Percentiles rank a stretch among this genome's conserved stretches.
Evolutionary conservation across 2,888 invertebrate species (phyloP).

Genomic region (Phyllotreta striolata): DNA sequence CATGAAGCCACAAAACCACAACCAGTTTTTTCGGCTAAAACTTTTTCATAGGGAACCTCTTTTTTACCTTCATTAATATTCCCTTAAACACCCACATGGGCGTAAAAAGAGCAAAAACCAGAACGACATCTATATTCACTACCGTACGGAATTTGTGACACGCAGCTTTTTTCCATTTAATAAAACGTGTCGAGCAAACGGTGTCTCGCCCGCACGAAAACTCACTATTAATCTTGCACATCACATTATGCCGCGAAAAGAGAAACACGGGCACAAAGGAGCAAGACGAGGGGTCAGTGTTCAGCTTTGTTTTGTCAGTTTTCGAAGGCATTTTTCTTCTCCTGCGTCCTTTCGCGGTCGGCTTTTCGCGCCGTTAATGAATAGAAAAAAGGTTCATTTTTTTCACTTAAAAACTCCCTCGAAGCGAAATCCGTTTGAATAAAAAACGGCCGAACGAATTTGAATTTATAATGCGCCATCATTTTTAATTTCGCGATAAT

Average conservation of each 20-base stretch:
- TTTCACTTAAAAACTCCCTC: constrained; percentile 28
- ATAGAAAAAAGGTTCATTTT: constrained; percentile 22
- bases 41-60: neutral
- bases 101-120: constrained; percentile 14
- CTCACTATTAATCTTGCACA: constrained; percentile 45
- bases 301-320: constrained; percentile 28
- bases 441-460: constrained; percentile 25
- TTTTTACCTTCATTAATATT: constrained; percentile 24
- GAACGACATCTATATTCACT: constrained; percentile 29
- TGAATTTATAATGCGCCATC: constrained; percentile 30
- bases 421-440: constrained; percentile 17
- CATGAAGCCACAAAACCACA: neutral
- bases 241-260: constrained; percentile 39
- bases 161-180: constrained; percentile 37
- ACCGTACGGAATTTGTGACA: constrained; percentile 32
- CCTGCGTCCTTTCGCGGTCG: constrained; percentile 22
- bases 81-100: constrained; percentile 20
- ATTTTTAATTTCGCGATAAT: constrained; percentile 24
- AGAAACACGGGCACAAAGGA: constrained; percentile 34
- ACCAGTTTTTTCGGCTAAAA: neutral
- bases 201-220: constrained; percentile 43
- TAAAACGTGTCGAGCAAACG: constrained; percentile 39
- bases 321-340: constrained; percentile 33
- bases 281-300: constrained; percentile 37
- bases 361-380: constrained; percentile 24